Base-by-base conservation (phyloP, 2,113 vertebrate species). In the Pelecanoides urinatrix region DNA sequence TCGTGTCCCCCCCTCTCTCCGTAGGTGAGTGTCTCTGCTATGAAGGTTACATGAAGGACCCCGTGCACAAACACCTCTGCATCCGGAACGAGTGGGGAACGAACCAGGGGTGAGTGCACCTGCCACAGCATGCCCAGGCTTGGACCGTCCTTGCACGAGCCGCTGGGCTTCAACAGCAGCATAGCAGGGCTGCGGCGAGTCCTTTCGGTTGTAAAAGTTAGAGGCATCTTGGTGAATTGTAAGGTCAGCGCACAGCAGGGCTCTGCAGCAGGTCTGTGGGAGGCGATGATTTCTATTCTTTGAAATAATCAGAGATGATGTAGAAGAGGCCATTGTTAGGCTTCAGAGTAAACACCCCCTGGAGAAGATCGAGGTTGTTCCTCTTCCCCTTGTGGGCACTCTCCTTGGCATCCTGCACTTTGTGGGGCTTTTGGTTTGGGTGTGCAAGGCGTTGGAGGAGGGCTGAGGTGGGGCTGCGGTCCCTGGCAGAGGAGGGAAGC, bases 71-170 rank as follows among this genome's bases (percentile, higher is more conserved):
- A 94, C 99, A 99, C 67, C 99, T 99, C 80, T 99, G 99, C 97
- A 99, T 99, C 97, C 98, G 99, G 74, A 99, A 99, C 0, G 99
- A 99, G 95, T 99, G 99, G 99, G 99, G 99, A 32, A 99, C 98
- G 2, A 99, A 99, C 98, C 99, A 99, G 91, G 99, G 99, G 99
- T 99, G 98, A 98, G 99, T 98, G 44, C 2, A 2, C 32, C 14
- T 12, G 14, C 20, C 1, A 3, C 21, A 8, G 17, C 2, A 0
- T 50, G 55, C 42, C 77, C 47, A 5, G 75, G 26, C 40, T 49
- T 49, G 27, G 45, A 12, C 30, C 2, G 3, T 45, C 52, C 84
- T 50, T 0, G 0, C 62, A 8, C 0, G 11, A 90, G 74, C 83
- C 88, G 52, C 91, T 63, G 21, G 56, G 42, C 77, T 47, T 32